These are phyloP conservation scores for Sarcoramphus papa DNA, from an alignment of 2,797 vertebrate species.

Conservation along the genomic window DNA sequence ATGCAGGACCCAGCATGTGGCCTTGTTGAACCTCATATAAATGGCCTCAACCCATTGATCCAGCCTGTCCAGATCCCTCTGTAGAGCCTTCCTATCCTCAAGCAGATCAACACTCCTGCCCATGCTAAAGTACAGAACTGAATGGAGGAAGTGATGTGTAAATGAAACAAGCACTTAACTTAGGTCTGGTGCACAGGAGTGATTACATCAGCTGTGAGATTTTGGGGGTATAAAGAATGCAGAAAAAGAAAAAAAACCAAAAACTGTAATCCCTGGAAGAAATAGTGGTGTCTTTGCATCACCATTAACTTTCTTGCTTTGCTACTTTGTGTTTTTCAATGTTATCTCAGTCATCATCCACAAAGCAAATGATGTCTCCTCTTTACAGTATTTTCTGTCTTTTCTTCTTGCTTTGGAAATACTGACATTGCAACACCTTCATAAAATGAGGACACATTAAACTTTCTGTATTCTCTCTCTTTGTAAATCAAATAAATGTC, in stretches of 20 bases:
- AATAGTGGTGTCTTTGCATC: background rate
- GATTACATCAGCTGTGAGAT: background rate
- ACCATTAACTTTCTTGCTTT: background rate
- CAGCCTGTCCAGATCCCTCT: background rate
- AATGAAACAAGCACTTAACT: background rate
- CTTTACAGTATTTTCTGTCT: background rate
- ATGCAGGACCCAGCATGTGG: background rate
- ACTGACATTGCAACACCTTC: background rate
- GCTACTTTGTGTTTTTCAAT: background rate
- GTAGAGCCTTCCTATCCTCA: background rate
- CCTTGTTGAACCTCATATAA: background rate
- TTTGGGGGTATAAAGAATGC: background rate
- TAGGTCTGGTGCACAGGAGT: fast-evolving
- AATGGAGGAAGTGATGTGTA: background rate
- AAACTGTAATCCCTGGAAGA: background rate
- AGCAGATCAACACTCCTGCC: background rate
- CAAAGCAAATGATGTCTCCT: background rate
- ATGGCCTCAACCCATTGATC: fast-evolving
- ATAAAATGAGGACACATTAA: background rate
- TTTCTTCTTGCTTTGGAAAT: background rate
- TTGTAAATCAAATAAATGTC: background rate
- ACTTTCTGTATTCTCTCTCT: background rate
- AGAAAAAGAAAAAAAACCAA: background rate
- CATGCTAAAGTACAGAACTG: background rate
- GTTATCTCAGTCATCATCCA: background rate